Evolutionary conservation across 2,797 vertebrate genomes (phyloP).

Genomic region (Martes flavigula): DNA sequence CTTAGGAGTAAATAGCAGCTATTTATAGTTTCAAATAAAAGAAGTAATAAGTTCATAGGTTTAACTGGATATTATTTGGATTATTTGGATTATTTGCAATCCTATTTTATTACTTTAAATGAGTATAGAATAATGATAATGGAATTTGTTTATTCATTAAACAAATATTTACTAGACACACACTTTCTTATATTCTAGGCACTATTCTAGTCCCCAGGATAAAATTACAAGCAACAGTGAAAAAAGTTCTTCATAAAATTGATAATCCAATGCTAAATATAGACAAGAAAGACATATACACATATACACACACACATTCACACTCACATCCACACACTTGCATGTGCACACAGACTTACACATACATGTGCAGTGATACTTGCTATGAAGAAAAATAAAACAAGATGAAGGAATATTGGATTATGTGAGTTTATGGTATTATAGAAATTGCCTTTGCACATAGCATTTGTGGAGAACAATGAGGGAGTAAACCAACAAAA

Average conservation of each 20-base stretch:
- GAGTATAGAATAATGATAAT: background rate
- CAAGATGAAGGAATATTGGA: background rate
- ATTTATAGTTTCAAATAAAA: background rate
- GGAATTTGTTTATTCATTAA: background rate
- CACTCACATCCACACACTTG: background rate
- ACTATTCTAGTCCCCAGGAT: background rate
- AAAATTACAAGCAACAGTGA: background rate
- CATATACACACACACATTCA: background rate
- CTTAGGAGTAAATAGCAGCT: background rate
- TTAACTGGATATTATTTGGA: background rate
- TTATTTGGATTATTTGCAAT: background rate
- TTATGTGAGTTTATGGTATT: background rate
- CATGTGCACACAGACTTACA: background rate
- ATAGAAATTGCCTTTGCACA: background rate
- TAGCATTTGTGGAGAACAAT: background rate
- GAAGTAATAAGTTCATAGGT: background rate
- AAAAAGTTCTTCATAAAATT: background rate
- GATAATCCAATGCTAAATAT: background rate
- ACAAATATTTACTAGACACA: background rate
- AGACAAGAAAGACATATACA: background rate
- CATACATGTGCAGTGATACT: too few relatives aligned
- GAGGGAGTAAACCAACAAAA: background rate
- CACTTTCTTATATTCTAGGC: background rate
- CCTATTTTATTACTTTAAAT: background rate
- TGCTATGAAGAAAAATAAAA: background rate